phyloP scores from a whole-genome alignment of 2,797 vertebrate genomes.

The Poecilia velifera region DNA sequence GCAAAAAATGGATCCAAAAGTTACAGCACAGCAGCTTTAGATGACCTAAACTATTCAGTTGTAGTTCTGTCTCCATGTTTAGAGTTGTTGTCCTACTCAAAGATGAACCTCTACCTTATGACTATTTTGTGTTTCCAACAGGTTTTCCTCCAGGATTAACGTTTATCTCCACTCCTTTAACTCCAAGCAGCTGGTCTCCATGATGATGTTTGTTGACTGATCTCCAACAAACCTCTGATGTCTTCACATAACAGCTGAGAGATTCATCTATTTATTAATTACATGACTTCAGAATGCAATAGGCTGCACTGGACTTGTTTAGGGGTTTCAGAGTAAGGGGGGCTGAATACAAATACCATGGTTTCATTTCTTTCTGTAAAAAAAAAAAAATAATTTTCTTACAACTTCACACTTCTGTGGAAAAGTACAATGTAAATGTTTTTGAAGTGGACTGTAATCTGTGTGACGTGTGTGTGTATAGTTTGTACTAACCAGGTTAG shows the following conservation, averaged over 20 bases:
- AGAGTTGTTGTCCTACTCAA: not conserved
- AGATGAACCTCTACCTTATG: not conserved
- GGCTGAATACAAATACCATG: not conserved
- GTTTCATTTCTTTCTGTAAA: not conserved
- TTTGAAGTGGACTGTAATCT: not conserved
- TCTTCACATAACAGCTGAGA: not conserved
- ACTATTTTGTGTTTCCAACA: not conserved
- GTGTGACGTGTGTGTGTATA: constrained; percentile 10
- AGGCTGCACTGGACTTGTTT: not conserved
- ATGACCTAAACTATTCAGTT: not conserved
- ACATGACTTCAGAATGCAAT: not conserved
- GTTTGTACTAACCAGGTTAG: constrained; percentile 73
- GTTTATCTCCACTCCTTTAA: not conserved
- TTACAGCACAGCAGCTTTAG: not conserved
- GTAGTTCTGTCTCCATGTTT: not conserved
- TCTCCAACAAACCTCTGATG: not conserved
- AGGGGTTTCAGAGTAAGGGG: not conserved
- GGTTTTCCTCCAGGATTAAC: too few species aligned
- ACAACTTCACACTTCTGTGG: not conserved
- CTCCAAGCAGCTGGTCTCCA: not conserved
- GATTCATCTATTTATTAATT: not conserved
- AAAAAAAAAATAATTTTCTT: not conserved
- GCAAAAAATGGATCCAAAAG: too few species aligned
- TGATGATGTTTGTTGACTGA: not conserved
- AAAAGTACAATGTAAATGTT: not conserved